Percentiles rank a stretch among this genome's conserved stretches.
Conservation (phyloP, 2,888 invertebrate genomes). For the Rhopalosiphum nymphaeae region DNA sequence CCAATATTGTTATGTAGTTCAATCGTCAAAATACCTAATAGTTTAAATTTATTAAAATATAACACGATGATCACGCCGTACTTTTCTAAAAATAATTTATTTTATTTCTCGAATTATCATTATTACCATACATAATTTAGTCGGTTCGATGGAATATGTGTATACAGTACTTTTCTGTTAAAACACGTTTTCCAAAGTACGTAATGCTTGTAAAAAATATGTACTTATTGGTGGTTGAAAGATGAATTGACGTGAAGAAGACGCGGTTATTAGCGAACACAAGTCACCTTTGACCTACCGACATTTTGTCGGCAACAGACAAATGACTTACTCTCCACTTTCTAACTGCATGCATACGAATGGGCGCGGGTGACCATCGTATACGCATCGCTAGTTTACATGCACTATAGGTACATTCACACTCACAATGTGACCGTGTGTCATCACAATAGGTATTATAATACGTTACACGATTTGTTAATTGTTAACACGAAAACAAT, state of each 20-base stretch:
- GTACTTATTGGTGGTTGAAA: slow-evolving; percentile 23
- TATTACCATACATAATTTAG: slow-evolving; percentile 6
- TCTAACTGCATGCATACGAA: slow-evolving; percentile 39
- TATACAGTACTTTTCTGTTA: not conserved
- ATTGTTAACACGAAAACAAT: slow-evolving; percentile 58
- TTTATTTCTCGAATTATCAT: slow-evolving; percentile 7
- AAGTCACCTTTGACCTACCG: slow-evolving; percentile 51
- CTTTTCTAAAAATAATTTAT: not conserved
- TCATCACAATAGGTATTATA: slow-evolving; percentile 33
- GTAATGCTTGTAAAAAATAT: not conserved
- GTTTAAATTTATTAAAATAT: not conserved
- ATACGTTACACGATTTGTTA: slow-evolving; percentile 43
- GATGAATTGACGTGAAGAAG: slow-evolving; percentile 54
- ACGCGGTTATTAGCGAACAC: slow-evolving; percentile 52
- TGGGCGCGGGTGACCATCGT: slow-evolving; percentile 50
- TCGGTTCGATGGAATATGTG: not conserved
- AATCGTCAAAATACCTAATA: not conserved
- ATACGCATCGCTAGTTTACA: slow-evolving; percentile 10
- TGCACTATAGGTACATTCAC: not conserved
- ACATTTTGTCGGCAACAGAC: slow-evolving; percentile 56
- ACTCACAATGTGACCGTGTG: slow-evolving; percentile 34
- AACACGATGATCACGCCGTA: not conserved
- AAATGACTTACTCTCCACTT: slow-evolving; percentile 43
- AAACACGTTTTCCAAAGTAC: not conserved
- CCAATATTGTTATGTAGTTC: not conserved